Evolutionary conservation across 2,113 vertebrate genomes (phyloP).

Genomic region (Hyaena hyaena): DNA sequence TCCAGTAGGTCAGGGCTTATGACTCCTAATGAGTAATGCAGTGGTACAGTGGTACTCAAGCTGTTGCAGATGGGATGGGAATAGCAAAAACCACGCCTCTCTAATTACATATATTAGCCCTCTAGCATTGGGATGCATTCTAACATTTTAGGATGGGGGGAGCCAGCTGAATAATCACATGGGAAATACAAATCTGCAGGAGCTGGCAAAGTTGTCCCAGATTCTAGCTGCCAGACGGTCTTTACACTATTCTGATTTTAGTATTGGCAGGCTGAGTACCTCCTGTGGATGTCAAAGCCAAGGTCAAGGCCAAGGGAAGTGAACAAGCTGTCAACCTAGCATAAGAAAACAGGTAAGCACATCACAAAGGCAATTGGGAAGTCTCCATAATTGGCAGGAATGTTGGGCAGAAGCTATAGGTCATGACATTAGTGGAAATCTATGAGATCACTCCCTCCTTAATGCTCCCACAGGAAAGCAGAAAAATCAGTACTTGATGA

Average conservation of each 20-base stretch:
- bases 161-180: slow-evolving; percentile 51
- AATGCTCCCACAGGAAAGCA: slow-evolving; percentile 35
- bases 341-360: slow-evolving; percentile 32
- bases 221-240: slow-evolving; percentile 71
- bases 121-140: slow-evolving; percentile 56
- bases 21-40: slow-evolving; percentile 74
- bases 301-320: slow-evolving; percentile 52
- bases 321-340: slow-evolving; percentile 57
- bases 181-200: background rate
- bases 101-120: slow-evolving; percentile 73
- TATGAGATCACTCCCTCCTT: slow-evolving; percentile 30
- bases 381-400: slow-evolving; percentile 59
- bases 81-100: slow-evolving; percentile 64
- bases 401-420: background rate
- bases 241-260: slow-evolving; percentile 40
- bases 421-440: slow-evolving; percentile 23
- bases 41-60: slow-evolving; percentile 24
- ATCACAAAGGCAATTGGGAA: slow-evolving; percentile 16
- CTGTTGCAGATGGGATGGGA: slow-evolving; percentile 34
- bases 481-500: slow-evolving; percentile 39
- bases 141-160: slow-evolving; percentile 49
- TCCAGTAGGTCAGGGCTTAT: slow-evolving; percentile 62
- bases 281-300: slow-evolving; percentile 53
- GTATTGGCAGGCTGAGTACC: slow-evolving; percentile 64
- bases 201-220: slow-evolving; percentile 62